These are phyloP conservation scores for Lepidothrix coronata DNA, from an alignment of 2,113 vertebrate genomes.

Conservation along the genomic window DNA sequence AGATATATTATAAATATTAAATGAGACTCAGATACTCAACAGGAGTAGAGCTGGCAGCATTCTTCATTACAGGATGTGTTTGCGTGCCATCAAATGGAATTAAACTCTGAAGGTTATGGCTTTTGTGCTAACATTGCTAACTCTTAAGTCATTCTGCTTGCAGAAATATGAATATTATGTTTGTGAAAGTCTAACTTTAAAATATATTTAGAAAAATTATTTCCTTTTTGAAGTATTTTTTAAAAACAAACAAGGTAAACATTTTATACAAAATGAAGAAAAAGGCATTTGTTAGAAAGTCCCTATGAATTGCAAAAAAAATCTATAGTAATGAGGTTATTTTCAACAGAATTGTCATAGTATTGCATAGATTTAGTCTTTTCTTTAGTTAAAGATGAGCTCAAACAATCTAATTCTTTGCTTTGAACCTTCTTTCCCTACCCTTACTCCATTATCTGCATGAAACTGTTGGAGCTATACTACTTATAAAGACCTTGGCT, in stretches of 20 bases:
- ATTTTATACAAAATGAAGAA: not conserved
- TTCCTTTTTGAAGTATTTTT: not conserved
- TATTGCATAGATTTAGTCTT: not conserved
- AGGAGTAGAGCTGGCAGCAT: not conserved
- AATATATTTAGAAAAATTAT: not conserved
- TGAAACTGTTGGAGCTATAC: not conserved
- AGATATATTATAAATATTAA: not conserved
- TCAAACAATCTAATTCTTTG: constrained; percentile 9
- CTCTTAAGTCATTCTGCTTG: not conserved
- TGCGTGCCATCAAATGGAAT: not conserved
- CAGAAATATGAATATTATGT: not conserved
- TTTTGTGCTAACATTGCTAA: not conserved
- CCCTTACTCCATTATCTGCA: not conserved
- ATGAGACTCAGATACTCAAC: not conserved
- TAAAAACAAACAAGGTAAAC: not conserved
- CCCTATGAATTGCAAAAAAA: not conserved
- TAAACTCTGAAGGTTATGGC: not conserved
- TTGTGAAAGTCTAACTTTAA: not conserved
- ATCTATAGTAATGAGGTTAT: too few relatives aligned
- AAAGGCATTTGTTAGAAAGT: not conserved
- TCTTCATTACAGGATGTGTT: not conserved
- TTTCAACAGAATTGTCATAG: not conserved
- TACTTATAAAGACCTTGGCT: not conserved
- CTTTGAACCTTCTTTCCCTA: not conserved
- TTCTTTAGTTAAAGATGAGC: constrained; percentile 22